Evolutionary conservation across 2,113 vertebrate species (phyloP).

Genomic region (Oreochromis spilurus): DNA sequence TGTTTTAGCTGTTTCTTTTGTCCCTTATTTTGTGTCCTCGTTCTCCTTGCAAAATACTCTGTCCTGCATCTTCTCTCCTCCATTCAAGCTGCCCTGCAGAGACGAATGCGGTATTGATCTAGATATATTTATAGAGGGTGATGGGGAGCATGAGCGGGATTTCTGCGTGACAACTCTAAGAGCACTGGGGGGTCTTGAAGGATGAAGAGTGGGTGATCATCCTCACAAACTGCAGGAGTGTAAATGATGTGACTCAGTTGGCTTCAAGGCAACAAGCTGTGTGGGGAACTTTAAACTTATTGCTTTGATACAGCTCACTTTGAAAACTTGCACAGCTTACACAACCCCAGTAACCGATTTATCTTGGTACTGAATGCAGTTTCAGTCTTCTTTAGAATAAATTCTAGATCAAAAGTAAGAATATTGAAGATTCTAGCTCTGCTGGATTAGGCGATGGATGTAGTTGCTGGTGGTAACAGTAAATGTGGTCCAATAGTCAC

Average conservation of each 20-base stretch:
- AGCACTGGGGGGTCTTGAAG: neutral
- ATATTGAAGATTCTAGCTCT: neutral
- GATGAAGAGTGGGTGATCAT: neutral
- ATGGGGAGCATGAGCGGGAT: neutral
- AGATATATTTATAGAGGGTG: constrained; percentile 5
- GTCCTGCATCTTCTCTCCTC: neutral
- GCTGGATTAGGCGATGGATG: neutral
- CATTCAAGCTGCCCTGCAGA: neutral
- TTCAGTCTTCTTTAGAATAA: neutral
- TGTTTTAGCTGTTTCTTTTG: neutral
- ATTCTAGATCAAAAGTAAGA: neutral
- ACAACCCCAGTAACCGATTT: neutral
- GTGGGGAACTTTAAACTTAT: neutral
- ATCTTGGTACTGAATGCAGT: neutral
- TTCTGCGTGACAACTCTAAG: neutral
- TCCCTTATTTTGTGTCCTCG: neutral
- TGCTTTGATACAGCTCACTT: constrained; percentile 1
- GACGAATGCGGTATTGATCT: constrained; percentile 1
- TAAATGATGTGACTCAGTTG: constrained; percentile 6
- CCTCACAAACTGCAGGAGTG: neutral
- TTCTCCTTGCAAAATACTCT: neutral
- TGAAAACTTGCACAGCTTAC: neutral
- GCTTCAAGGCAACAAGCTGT: neutral
- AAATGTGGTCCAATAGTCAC: neutral
- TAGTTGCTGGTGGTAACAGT: neutral